Conservation (phyloP, 2,113 vertebrate species). For the Sceloporus tristichus region DNA sequence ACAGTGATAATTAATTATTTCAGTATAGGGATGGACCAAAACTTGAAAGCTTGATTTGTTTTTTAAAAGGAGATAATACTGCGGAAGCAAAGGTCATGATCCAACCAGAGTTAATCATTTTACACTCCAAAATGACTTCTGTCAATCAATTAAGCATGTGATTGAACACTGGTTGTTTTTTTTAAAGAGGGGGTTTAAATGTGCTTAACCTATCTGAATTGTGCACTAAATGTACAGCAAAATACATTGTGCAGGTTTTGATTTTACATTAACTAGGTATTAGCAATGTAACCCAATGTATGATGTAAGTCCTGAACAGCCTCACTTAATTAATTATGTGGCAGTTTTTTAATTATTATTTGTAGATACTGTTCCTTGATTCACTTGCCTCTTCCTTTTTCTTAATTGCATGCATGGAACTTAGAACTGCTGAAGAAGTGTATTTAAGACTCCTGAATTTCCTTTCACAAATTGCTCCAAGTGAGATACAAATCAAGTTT, state of each 20-base stretch:
- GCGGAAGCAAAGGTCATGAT: background rate
- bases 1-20: conserved; percentile 20
- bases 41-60: conserved; percentile 26
- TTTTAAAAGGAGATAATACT: background rate
- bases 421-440: conserved; percentile 41
- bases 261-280: conserved; percentile 9
- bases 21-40: conserved; percentile 14
- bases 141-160: background rate
- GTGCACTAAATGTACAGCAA: background rate
- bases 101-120: background rate
- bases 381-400: conserved; percentile 62
- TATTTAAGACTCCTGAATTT: conserved; percentile 51
- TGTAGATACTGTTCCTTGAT: conserved; percentile 51
- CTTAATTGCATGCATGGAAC: conserved; percentile 55
- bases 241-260: background rate
- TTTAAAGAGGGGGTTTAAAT: background rate
- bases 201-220: background rate
- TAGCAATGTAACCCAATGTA: background rate
- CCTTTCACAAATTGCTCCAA: conserved; percentile 7
- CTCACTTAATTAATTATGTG: background rate
- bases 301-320: background rate
- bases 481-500: conserved; percentile 36
- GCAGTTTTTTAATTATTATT: conserved; percentile 26
- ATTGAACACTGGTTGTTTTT: background rate
- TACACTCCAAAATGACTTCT: background rate